phyloP scores from a whole-genome alignment of 2,797 vertebrate genomes.

The Yasuhikotakia modesta region DNA sequence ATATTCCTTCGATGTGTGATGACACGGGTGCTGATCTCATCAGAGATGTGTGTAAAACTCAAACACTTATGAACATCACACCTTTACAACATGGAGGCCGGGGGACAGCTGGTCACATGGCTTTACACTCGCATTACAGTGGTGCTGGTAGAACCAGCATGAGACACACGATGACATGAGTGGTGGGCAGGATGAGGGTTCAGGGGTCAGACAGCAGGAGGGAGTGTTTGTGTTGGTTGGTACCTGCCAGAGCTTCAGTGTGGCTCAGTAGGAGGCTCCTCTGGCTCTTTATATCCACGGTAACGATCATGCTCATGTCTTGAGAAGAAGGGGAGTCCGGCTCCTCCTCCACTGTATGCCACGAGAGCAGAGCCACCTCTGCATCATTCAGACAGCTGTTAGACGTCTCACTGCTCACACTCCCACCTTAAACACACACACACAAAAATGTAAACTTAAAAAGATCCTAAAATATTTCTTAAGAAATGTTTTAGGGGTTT shows the following conservation, averaged over 20 bases:
- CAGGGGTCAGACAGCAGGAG: not conserved
- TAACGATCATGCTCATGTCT: conserved; percentile 68
- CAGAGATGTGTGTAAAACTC: not conserved
- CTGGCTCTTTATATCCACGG: conserved; percentile 77
- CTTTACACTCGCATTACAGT: conserved; percentile 42
- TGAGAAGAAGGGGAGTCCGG: conserved; percentile 81
- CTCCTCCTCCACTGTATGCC: conserved; percentile 87
- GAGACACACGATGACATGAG: conserved; percentile 30
- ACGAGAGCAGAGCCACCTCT: conserved; percentile 79
- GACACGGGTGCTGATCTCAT: too few species aligned
- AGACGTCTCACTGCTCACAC: conserved; percentile 85
- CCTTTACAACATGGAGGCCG: not conserved
- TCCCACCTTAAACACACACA: conserved; percentile 80
- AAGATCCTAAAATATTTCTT: too few species aligned
- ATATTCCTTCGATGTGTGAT: too few species aligned
- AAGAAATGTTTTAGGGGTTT: too few species aligned
- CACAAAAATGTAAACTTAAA: too few species aligned
- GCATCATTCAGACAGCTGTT: conserved; percentile 83
- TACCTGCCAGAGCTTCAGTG: conserved; percentile 91
- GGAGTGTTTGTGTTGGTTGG: not conserved
- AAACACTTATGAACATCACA: not conserved
- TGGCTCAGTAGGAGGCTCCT: conserved; percentile 88
- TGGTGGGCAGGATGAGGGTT: not conserved
- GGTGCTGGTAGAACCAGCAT: conserved; percentile 55
- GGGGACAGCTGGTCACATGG: not conserved